Evolutionary conservation across 2,113 vertebrate genomes (phyloP).

Genomic region (Natator depressus): DNA sequence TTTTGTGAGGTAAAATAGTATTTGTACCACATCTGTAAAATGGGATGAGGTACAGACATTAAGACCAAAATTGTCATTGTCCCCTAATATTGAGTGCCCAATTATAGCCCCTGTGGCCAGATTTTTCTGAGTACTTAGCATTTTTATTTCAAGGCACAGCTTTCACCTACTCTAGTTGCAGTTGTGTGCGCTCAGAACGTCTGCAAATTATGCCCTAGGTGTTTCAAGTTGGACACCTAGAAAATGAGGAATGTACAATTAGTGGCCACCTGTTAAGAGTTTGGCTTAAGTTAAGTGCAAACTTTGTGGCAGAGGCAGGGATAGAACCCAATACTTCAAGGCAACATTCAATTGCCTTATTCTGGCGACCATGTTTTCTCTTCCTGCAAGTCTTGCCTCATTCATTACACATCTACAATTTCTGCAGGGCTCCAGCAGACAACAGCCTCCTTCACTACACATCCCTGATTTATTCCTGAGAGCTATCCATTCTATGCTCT

Average conservation of each 20-base stretch:
- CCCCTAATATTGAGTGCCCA: neutral
- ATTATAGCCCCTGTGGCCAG: neutral
- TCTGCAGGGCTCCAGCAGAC: neutral
- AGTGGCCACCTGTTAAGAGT: neutral
- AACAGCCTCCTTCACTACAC: neutral
- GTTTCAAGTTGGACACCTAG: neutral
- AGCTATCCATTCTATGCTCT: neutral
- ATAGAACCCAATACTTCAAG: neutral
- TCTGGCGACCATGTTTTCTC: neutral
- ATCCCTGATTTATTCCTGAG: neutral
- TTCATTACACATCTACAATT: neutral
- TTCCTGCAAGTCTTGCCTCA: neutral
- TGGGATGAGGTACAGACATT: neutral
- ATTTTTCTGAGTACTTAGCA: neutral
- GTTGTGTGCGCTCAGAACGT: neutral
- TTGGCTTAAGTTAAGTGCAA: neutral
- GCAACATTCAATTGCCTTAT: neutral
- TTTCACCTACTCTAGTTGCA: neutral
- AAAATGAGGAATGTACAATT: neutral
- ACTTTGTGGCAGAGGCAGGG: neutral
- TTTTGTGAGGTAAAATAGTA: neutral
- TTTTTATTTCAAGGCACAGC: neutral
- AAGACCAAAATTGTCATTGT: neutral
- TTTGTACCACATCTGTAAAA: too few species aligned
- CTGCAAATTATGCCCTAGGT: neutral